Percentiles rank a stretch among this genome's conserved stretches.
Evolutionary conservation across 2,113 vertebrate species (phyloP).

Genomic region (Actinemys pallida): DNA sequence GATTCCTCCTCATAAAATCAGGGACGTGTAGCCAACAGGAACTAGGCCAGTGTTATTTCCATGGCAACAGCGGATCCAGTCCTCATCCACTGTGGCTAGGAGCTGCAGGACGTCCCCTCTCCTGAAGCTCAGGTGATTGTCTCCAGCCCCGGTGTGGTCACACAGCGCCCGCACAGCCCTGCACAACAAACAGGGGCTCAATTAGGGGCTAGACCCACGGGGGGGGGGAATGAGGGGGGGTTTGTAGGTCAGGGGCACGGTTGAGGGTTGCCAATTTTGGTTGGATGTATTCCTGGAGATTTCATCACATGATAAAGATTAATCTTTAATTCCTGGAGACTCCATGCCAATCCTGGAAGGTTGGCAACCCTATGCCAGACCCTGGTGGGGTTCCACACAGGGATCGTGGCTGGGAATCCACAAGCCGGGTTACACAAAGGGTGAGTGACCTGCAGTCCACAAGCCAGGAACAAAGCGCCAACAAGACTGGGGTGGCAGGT

Average conservation of each 20-base stretch:
- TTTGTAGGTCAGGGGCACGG: too few species aligned
- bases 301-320: too few species aligned
- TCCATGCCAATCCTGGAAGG: too few species aligned
- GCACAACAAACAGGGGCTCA: not conserved
- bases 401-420: too few species aligned
- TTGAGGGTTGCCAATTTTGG: too few species aligned
- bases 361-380: too few species aligned
- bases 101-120: constrained; percentile 91
- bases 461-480: accelerated
- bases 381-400: too few species aligned
- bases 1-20: constrained; percentile 83
- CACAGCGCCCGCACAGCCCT: constrained; percentile 92
- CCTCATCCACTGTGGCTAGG: constrained; percentile 88
- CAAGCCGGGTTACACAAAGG: too few species aligned
- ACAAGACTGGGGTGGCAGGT: accelerated
- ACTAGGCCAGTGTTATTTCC: constrained; percentile 88
- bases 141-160: constrained; percentile 83
- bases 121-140: constrained; percentile 86
- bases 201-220: accelerated
- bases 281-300: too few species aligned
- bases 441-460: too few species aligned
- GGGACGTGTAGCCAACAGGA: constrained; percentile 93
- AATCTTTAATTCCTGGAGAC: too few species aligned
- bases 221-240: not conserved
- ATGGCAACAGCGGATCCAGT: constrained; percentile 93